These are phyloP conservation scores for Ophonus ardosiacus DNA, from an alignment of 2,888 invertebrate genomes.

Conservation along the genomic window DNA sequence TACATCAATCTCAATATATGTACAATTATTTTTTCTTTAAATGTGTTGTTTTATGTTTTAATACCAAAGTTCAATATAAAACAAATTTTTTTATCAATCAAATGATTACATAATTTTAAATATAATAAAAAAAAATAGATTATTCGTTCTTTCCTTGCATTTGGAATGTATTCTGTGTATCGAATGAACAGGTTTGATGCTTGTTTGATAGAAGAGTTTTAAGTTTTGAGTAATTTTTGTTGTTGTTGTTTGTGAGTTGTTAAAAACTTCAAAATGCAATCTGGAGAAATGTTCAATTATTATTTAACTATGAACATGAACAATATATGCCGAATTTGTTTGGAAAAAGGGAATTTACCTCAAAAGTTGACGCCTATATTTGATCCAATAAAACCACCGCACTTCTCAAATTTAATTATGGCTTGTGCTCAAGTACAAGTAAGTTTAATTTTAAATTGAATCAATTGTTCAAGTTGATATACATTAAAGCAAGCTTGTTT, in stretches of 20 bases:
- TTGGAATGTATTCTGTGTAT: constrained; percentile 50
- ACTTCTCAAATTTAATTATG: constrained; percentile 75
- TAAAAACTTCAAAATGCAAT: constrained; percentile 68
- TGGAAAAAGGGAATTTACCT: constrained; percentile 71
- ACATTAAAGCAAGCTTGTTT: background rate
- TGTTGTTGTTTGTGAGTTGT: constrained; percentile 57
- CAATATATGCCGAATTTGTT: constrained; percentile 74
- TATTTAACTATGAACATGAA: constrained; percentile 75
- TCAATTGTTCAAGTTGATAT: constrained; percentile 3
- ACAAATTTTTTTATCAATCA: too few species aligned
- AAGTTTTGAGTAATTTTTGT: constrained; percentile 63
- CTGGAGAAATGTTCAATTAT: constrained; percentile 73
- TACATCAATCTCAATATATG: background rate
- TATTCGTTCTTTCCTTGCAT: background rate
- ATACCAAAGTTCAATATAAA: too few species aligned
- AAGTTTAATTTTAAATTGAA: constrained; percentile 63
- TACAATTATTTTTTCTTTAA: background rate
- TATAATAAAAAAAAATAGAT: background rate
- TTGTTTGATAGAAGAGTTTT: constrained; percentile 48
- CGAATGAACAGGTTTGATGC: constrained; percentile 61
- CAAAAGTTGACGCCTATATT: constrained; percentile 75
- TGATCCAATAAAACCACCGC: constrained; percentile 74
- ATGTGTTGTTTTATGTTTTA: background rate
- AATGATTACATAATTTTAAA: background rate
- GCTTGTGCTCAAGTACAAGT: constrained; percentile 75